Percentiles rank a stretch among this genome's conserved stretches.
These are phyloP conservation scores for Drosophila meridiana DNA, from an alignment of 2,888 invertebrate species.

Conservation along the genomic window DNA sequence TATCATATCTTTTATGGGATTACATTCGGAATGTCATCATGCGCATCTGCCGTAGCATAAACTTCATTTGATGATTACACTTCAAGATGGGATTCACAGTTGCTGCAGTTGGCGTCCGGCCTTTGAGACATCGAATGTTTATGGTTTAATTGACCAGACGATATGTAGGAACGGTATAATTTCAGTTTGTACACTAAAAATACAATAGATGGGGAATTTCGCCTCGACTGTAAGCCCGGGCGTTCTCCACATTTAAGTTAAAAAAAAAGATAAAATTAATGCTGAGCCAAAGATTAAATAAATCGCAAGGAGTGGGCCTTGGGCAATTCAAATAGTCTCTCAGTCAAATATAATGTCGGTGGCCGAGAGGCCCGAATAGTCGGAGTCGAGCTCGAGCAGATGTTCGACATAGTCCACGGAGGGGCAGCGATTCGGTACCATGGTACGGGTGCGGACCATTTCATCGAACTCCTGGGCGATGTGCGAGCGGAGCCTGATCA, in stretches of 20 bases:
- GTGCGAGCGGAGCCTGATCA: constrained; percentile 80
- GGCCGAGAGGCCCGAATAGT: constrained; percentile 26
- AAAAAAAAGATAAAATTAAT: too few relatives aligned
- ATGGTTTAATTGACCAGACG: background rate
- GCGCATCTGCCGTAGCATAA: background rate
- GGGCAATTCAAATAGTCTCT: background rate
- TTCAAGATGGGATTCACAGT: background rate
- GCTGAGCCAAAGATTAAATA: background rate
- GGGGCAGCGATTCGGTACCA: background rate
- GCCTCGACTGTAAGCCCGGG: too few relatives aligned
- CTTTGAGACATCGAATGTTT: too few relatives aligned
- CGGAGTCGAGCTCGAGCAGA: constrained; percentile 16
- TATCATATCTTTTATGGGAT: background rate
- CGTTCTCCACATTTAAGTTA: background rate
- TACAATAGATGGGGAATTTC: background rate
- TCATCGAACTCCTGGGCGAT: constrained; percentile 33
- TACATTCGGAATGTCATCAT: constrained; percentile 9
- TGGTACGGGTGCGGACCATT: constrained; percentile 20
- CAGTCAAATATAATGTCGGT: constrained; percentile 15
- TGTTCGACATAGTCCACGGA: constrained; percentile 9
- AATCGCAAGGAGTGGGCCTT: background rate
- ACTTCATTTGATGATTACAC: background rate
- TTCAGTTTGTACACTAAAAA: constrained; percentile 2
- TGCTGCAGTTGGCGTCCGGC: background rate
- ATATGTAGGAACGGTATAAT: background rate